These are phyloP conservation scores for Herpetotheres cachinnans DNA, from an alignment of 2,113 vertebrate species.

Conservation along the genomic window DNA sequence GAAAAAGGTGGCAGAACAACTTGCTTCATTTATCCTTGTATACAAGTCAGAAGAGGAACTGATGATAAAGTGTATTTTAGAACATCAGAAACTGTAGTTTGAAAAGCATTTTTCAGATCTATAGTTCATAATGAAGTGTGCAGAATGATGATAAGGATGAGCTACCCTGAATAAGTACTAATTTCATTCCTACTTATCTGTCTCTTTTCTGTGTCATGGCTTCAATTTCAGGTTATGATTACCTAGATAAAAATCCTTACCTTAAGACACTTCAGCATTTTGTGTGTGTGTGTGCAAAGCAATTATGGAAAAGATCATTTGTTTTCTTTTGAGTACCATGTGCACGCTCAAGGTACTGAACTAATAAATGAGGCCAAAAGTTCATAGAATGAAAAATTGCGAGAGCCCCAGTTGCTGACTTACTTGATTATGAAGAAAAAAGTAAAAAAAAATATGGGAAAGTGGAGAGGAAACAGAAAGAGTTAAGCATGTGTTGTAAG, in stretches of 20 bases:
- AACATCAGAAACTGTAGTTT: not conserved
- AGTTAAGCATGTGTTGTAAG: not conserved
- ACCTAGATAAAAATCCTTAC: slow-evolving; percentile 37
- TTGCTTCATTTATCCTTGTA: not conserved
- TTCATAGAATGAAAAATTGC: not conserved
- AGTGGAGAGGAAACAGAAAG: not conserved
- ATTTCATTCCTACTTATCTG: slow-evolving; percentile 57
- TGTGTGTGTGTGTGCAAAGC: not conserved
- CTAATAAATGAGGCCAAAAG: not conserved
- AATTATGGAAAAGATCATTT: slow-evolving; percentile 14
- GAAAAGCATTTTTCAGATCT: slow-evolving; percentile 31
- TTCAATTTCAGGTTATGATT: slow-evolving; percentile 51
- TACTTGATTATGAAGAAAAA: not conserved
- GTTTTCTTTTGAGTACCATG: not conserved
- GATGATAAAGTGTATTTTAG: not conserved
- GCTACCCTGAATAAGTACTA: slow-evolving; percentile 27
- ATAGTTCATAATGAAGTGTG: slow-evolving; percentile 40
- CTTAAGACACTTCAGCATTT: slow-evolving; percentile 6
- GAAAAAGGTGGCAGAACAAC: not conserved
- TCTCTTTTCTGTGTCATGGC: slow-evolving; percentile 14
- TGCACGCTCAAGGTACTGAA: not conserved
- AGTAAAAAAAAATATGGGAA: accelerated
- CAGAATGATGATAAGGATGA: slow-evolving; percentile 48
- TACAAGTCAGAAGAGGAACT: not conserved
- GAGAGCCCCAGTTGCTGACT: not conserved